These are phyloP conservation scores for Neodiprion pinetum DNA, from an alignment of 1,140 invertebrate species.

Conservation along the genomic window DNA sequence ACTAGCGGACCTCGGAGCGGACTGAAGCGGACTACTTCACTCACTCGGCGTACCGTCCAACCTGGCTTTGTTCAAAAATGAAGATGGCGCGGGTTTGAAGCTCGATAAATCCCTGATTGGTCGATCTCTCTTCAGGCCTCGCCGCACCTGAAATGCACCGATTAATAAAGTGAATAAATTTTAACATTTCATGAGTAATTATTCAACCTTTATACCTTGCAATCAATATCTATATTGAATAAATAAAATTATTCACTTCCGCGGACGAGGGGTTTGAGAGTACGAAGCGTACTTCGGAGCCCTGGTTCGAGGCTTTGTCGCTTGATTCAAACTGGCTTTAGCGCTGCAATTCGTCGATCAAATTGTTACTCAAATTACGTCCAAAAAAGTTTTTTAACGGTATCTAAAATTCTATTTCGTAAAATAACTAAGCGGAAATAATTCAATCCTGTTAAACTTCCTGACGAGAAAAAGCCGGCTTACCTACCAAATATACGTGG, in stretches of 20 bases:
- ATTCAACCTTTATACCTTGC: conserved; percentile 20
- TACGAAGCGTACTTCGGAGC: conserved; percentile 42
- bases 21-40: conserved; percentile 38
- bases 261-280: conserved; percentile 67
- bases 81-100: conserved; percentile 80
- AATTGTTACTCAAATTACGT: conserved; percentile 19
- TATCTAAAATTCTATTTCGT: no score
- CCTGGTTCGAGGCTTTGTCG: conserved; percentile 57
- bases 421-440: no score
- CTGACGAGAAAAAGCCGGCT: no score
- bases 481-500: no score
- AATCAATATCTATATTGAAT: conserved; percentile 24
- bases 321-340: conserved; percentile 47
- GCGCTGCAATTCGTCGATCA: conserved; percentile 26
- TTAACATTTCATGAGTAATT: neutral
- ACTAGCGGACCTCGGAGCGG: conserved; percentile 12
- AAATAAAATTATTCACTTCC: conserved; percentile 43
- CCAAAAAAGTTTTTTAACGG: no score
- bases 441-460: no score
- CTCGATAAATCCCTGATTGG: conserved; percentile 67
- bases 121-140: conserved; percentile 44
- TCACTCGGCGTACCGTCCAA: conserved; percentile 26
- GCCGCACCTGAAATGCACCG: conserved; percentile 14
- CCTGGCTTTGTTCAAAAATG: conserved; percentile 78
- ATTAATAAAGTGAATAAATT: conserved; percentile 24